Percentiles rank a stretch among this genome's conserved stretches.
Evolutionary conservation across 2,888 invertebrate genomes (phyloP).

Genomic region (Villa cingulata): DNA sequence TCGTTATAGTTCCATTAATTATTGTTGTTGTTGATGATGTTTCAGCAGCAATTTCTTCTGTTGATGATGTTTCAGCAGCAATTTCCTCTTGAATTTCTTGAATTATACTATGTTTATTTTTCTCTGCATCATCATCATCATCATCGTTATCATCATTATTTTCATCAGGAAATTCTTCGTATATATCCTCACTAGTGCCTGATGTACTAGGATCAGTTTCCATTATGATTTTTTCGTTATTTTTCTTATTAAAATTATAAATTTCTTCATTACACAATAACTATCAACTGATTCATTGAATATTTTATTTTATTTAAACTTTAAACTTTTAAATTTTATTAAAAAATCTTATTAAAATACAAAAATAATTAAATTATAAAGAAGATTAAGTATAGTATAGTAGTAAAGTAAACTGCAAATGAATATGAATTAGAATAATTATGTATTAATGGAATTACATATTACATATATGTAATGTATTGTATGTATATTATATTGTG

Average conservation of each 20-base stretch:
- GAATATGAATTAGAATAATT: no score
- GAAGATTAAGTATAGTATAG: no score
- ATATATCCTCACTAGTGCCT: conserved; percentile 38
- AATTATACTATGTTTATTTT: conserved; percentile 26
- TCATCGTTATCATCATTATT: conserved; percentile 36
- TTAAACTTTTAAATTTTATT: no score
- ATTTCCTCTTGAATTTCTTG: conserved; percentile 25
- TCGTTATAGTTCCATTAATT: conserved; percentile 15
- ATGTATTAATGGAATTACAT: no score
- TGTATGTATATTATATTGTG: no score
- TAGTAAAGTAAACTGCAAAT: no score
- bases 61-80: conserved; percentile 14
- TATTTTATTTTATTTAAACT: no score
- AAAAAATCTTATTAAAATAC: no score
- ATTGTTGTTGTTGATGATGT: conserved; percentile 2
- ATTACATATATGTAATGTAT: no score
- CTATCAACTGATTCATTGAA: no score
- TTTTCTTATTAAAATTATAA: neutral
- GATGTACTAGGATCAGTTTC: conserved; percentile 8
- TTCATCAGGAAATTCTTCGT: conserved; percentile 52
- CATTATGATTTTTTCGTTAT: conserved; percentile 3
- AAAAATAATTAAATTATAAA: no score
- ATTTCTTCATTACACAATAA: no score
- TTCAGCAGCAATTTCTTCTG: conserved; percentile 18
- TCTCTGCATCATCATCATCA: conserved; percentile 20